phyloP scores from a whole-genome alignment of 2,113 vertebrate species.

The Actenoides lindsayi region DNA sequence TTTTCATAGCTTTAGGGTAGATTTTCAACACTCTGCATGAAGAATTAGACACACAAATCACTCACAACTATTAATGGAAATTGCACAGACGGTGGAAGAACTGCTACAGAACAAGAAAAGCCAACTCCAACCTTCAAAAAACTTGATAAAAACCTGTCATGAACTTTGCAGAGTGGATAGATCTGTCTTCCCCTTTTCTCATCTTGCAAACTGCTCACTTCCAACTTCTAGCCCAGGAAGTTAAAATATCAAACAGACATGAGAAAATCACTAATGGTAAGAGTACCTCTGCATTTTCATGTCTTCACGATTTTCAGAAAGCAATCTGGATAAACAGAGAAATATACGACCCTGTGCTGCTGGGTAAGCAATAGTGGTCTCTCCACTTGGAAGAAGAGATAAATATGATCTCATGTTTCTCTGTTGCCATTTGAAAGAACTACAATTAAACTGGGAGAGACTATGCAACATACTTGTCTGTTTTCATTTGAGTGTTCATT shows the following conservation, averaged over 20 bases:
- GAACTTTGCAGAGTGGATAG: not conserved
- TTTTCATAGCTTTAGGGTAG: conserved; percentile 62
- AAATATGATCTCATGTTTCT: not conserved
- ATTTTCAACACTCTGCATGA: conserved; percentile 55
- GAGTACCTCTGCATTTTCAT: not conserved
- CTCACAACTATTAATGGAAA: conserved; percentile 60
- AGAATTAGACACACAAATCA: conserved; percentile 68
- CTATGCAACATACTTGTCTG: not conserved
- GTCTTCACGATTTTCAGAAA: not conserved
- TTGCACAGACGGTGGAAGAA: conserved; percentile 38
- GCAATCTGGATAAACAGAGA: not conserved
- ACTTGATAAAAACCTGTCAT: not conserved
- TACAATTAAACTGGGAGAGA: not conserved
- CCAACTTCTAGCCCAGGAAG: not conserved
- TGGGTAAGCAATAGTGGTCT: not conserved
- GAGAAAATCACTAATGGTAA: not conserved
- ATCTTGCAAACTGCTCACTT: not conserved
- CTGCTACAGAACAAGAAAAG: conserved; percentile 34
- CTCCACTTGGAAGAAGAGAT: not conserved
- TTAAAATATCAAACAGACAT: not conserved
- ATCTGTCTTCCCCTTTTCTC: not conserved
- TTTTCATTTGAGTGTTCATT: not conserved
- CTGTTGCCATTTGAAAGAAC: not conserved
- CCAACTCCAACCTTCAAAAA: conserved; percentile 34
- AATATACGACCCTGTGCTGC: not conserved